Evolutionary conservation across 2,113 vertebrate species (phyloP).

Genomic region (Vireo altiloquus): DNA sequence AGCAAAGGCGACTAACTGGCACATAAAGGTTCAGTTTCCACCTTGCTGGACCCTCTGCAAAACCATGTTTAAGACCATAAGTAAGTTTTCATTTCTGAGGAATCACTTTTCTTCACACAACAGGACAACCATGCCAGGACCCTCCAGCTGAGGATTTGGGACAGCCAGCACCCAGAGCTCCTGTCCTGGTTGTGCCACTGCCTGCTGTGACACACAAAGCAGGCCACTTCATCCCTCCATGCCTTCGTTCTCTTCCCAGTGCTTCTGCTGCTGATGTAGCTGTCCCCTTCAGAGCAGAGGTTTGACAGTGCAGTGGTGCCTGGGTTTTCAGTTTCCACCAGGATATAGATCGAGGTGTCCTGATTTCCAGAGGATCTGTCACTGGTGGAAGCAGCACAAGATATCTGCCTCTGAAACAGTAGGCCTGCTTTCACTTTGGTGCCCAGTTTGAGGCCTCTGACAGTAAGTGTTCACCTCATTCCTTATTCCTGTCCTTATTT

Average conservation of each 20-base stretch:
- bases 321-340: background rate
- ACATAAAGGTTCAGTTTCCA: fast-evolving
- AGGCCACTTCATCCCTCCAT: background rate
- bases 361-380: background rate
- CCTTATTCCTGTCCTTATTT: conserved; percentile 34
- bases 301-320: background rate
- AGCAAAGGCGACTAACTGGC: background rate
- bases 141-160: background rate
- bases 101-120: background rate
- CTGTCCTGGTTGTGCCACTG: background rate
- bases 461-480: conserved; percentile 10
- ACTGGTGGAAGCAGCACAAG: background rate
- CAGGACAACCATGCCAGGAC: background rate
- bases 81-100: background rate
- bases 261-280: background rate
- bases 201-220: background rate
- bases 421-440: background rate
- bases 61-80: background rate
- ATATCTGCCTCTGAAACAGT: background rate
- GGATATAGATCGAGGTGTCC: background rate
- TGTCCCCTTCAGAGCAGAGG: background rate
- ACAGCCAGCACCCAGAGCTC: background rate
- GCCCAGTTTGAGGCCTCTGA: background rate
- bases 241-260: background rate
- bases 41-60: background rate